A percentile compares a stretch with the other conserved stretches of the same genome.
phyloP scores from a whole-genome alignment of 2,888 invertebrate species.

The Phyto melanocephala region DNA sequence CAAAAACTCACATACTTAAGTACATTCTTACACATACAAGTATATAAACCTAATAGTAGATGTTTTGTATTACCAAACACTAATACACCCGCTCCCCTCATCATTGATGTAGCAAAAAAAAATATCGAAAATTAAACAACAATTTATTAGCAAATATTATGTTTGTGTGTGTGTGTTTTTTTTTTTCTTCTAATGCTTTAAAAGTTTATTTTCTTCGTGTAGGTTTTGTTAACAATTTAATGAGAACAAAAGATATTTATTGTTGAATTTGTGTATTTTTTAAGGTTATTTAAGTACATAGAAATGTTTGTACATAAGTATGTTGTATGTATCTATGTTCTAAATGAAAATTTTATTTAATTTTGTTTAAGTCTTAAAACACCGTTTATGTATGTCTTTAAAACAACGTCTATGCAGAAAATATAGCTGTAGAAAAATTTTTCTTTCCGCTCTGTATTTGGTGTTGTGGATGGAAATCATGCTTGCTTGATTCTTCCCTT shows the following conservation, averaged over 20 bases:
- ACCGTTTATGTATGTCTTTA: constrained; percentile 1
- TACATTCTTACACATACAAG: not conserved
- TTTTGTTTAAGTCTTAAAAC: not conserved
- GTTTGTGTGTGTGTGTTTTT: not conserved
- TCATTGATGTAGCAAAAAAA: constrained; percentile 43
- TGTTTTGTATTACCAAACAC: not conserved
- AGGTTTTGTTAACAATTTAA: constrained; percentile 2
- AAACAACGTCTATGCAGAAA: too few species aligned
- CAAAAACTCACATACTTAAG: not conserved
- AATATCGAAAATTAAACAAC: constrained; percentile 61
- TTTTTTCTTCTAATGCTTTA: not conserved
- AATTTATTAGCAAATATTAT: constrained; percentile 57
- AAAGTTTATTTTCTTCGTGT: not conserved
- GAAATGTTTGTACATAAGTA: not conserved
- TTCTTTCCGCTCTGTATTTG: too few species aligned
- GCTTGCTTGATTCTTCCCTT: too few species aligned
- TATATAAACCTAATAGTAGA: not conserved
- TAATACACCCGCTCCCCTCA: not conserved
- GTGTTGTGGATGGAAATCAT: too few species aligned
- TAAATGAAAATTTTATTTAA: not conserved
- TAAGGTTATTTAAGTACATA: constrained; percentile 6
- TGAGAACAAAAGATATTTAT: not conserved
- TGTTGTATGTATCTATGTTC: not conserved
- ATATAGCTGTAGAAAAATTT: too few species aligned
- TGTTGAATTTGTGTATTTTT: not conserved